Base-by-base conservation (phyloP, 2,113 vertebrate genomes). In the Clinocottus analis region DNA sequence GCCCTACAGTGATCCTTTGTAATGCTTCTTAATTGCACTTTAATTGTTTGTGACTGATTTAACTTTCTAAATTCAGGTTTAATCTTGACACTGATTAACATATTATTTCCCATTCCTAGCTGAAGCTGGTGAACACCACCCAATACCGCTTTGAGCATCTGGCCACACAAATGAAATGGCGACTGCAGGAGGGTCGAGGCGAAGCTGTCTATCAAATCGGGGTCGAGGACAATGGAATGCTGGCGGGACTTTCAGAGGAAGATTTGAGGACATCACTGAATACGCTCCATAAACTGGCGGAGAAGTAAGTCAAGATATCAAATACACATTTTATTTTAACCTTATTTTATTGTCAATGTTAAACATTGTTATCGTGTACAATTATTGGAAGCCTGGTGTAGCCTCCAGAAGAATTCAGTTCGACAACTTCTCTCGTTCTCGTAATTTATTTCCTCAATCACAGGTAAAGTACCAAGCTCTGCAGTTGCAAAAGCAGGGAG, bases 141-240 rank as follows among this genome's bases (percentile, higher is more conserved):
- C 98, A 98, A 71, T 98, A 99, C 59, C 98, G 98, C 79, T 98
- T 99, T 66, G 98, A 99, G 91, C 98, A 99, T 91, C 91, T 99
- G 89, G 98, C 98, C 80, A 99, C 98, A 0, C 98, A 99, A 89
- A 98, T 99, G 98, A 99, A 99, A 93, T 99, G 98, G 98, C 93
- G 98, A 1, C 95, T 99, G 1, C 98, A 99, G 92, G 98, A 99
- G 85, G 98, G 98, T 76, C 96, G 96, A 0, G 98, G 98, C 0
- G 98, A 99, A 93, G 98, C 98, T 0, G 97, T 99, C 82, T 99
- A 99, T 91, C 98, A 99, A 92, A 99, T 99, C 3, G 98, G 98
- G 0, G 98, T 99, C 6, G 98, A 99, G 93, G 98, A 99, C 87
- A 99, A 98, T 0, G 98, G 98, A 69, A 95, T 99, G 90, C 93